These are phyloP conservation scores for Magallana nippona DNA, from an alignment of 2,888 invertebrate species.

Conservation along the genomic window DNA sequence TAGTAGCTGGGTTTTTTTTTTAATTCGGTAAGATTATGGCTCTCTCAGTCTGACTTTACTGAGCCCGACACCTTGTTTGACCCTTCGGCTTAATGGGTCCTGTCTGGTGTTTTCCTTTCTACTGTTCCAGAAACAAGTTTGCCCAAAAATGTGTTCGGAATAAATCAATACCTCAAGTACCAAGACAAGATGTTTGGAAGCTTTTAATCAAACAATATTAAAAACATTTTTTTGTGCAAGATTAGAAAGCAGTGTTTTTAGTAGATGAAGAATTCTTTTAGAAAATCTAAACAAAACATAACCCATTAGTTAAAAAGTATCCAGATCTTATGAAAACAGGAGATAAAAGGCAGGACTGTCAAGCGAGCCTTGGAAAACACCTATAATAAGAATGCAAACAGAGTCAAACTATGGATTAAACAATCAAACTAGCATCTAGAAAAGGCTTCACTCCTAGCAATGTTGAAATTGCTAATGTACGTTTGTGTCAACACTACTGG, in stretches of 20 bases:
- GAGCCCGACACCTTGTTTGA: background rate
- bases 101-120: background rate
- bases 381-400: constrained; percentile 30
- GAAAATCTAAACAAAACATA: background rate
- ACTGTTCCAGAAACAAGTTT: constrained; percentile 11
- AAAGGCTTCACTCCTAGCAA: constrained; percentile 21
- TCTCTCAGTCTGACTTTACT: background rate
- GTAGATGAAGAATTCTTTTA: constrained; percentile 10
- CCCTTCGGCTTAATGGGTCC: background rate
- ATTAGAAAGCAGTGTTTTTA: constrained; percentile 24
- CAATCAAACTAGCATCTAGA: constrained; percentile 2
- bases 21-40: background rate
- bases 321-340: constrained; percentile 19
- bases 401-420: constrained; percentile 23
- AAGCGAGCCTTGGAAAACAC: constrained; percentile 8
- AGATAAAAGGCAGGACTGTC: constrained; percentile 8
- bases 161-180: constrained; percentile 22
- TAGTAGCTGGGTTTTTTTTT: background rate
- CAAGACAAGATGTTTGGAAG: constrained; percentile 26
- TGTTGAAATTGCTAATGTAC: constrained; percentile 37
- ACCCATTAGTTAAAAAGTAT: constrained; percentile 18
- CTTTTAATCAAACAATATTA: constrained; percentile 31
- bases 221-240: constrained; percentile 19
- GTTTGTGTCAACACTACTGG: constrained; percentile 32
- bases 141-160: background rate